Evolutionary conservation across 2,888 invertebrate species (phyloP), one percentile per base, ranked within the genome.

Genomic region (Cataglyphis livida): DNA sequence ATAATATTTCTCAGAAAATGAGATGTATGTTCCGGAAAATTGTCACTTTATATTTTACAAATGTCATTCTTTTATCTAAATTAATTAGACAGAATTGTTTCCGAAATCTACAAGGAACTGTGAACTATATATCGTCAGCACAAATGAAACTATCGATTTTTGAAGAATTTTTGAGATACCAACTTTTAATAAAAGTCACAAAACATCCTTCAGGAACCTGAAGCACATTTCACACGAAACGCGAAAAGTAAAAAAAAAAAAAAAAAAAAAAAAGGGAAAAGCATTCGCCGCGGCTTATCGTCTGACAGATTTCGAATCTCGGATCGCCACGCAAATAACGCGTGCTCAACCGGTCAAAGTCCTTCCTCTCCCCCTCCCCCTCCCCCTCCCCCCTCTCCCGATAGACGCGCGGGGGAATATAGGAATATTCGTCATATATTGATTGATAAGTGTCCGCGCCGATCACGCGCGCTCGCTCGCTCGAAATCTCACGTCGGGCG

Each of bases 401-500:
- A 32, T 28, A 9, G 28, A 57, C 10, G 78, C 78, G n/a, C 44
- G 48, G 3, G 48, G 54, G 38, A 28, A 57, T 32, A 57, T 41
- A 59, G 41, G 70, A 70, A 78, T 78, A 25, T 59, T 78, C 57
- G 68, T 78, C 70, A 78, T 70, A 70, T 78, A 78, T 78, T 70
- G 81, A 74, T 71, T 74, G 74, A 81, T 62, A 81, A 81, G 75
- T 61, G 74, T 81, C 62, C 48, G 48, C 41, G 70, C 57, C 78
- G 70, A 70, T 78, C 78, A 59, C 41, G 44, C 44, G 44, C 65
- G 66, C 66, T 66, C 66, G 44, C 10, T 25, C 25, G 25, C 25
- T 25, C 25, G 25, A n/a, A 66, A 28, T 66, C 28, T 44, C 66
- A 48, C 32, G 32, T 48, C 66, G 66, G n/a, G 44, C 18, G 68